Conservation (phyloP, 1,140 invertebrate species). For the Artemia franciscana region DNA sequence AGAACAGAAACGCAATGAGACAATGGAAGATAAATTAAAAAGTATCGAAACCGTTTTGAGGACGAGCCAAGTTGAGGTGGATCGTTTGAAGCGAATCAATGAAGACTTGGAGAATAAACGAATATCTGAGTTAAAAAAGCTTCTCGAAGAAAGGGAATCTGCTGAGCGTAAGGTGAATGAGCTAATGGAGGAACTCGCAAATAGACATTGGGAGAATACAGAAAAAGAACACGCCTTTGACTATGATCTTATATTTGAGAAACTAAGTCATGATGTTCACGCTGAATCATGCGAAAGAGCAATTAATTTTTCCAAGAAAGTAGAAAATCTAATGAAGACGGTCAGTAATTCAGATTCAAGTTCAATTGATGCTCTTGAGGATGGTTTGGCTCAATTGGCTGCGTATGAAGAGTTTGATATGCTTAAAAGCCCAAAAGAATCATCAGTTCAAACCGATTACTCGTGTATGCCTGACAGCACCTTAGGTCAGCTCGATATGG, state of each 20-base stretch:
- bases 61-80: background rate
- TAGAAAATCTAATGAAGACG: background rate
- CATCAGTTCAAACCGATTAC: background rate
- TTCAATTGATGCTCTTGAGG: background rate
- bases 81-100: background rate
- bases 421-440: background rate
- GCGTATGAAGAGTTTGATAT: background rate
- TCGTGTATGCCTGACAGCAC: too few relatives aligned
- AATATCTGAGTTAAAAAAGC: background rate
- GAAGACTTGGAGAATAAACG: background rate
- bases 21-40: background rate
- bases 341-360: background rate
- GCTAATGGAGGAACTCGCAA: background rate
- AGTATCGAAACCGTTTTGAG: background rate
- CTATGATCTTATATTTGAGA: background rate
- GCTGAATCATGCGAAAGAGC: background rate
- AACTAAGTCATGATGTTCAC: background rate
- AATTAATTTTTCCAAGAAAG: background rate
- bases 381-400: background rate
- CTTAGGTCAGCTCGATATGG: too few relatives aligned
- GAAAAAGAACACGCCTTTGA: background rate
- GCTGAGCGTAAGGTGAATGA: background rate
- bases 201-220: background rate
- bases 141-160: background rate
- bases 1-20: background rate